Percentiles rank a stretch among this genome's conserved stretches.
These are phyloP conservation scores for Pholis gunnellus DNA, from an alignment of 2,113 vertebrate species.

Conservation along the genomic window DNA sequence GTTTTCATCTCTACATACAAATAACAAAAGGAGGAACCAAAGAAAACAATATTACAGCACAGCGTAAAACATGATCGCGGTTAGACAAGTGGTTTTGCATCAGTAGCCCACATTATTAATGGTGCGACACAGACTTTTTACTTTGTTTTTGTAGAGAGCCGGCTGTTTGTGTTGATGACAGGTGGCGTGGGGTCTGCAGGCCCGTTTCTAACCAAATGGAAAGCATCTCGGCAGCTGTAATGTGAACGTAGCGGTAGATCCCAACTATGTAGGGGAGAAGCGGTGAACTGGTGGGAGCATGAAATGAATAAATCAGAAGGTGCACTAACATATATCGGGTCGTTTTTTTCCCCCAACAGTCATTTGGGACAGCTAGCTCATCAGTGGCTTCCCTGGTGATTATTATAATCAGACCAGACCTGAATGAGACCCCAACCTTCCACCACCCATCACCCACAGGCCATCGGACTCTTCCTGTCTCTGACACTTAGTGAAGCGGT, in stretches of 20 bases:
- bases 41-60: conserved; percentile 69
- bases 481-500: background rate
- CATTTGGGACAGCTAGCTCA: conserved; percentile 47
- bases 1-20: conserved; percentile 65
- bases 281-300: conserved; percentile 18
- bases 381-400: conserved; percentile 51
- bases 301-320: conserved; percentile 65
- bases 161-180: conserved; percentile 71
- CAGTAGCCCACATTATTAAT: conserved; percentile 73
- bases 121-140: conserved; percentile 70
- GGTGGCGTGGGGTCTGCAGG: conserved; percentile 67
- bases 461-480: conserved; percentile 20
- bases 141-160: conserved; percentile 73
- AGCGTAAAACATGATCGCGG: conserved; percentile 66
- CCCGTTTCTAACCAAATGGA: conserved; percentile 61
- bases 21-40: conserved; percentile 71
- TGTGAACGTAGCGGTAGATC: conserved; percentile 48
- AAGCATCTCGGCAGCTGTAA: conserved; percentile 42
- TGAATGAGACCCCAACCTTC: conserved; percentile 54
- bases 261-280: conserved; percentile 47
- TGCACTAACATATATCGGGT: conserved; percentile 26
- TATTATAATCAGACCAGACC: conserved; percentile 52
- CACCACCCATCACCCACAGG: conserved; percentile 33
- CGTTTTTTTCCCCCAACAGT: conserved; percentile 17
- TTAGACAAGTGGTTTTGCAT: conserved; percentile 73